These are phyloP conservation scores for Acleris cristana DNA, from an alignment of 2,888 invertebrate genomes.

Conservation along the genomic window DNA sequence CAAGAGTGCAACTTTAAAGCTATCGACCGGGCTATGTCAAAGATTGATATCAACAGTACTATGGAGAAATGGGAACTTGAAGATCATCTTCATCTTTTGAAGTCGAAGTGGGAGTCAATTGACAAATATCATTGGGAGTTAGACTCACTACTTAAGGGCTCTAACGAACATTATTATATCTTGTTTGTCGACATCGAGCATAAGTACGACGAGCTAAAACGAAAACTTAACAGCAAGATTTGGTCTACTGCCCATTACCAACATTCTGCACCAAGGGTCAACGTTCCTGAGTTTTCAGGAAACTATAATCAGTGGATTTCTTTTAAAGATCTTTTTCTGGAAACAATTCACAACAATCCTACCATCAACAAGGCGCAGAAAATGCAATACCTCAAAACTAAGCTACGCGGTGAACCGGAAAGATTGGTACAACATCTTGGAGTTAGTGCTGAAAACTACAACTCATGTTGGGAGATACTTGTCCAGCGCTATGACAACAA, in stretches of 20 bases:
- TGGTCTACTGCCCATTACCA: neutral
- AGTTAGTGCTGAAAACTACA: slow-evolving; percentile 34
- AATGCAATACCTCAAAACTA: neutral
- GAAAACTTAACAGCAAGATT: neutral
- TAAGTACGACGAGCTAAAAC: neutral
- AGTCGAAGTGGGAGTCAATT: slow-evolving; percentile 19
- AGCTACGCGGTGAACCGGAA: slow-evolving; percentile 23
- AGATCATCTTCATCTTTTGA: slow-evolving; percentile 22
- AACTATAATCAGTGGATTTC: slow-evolving; percentile 24
- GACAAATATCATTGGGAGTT: slow-evolving; percentile 23
- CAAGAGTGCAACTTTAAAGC: slow-evolving; percentile 1
- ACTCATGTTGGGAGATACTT: slow-evolving; percentile 35
- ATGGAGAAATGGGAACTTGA: slow-evolving; percentile 28
- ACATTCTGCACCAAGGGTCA: neutral
- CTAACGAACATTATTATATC: neutral
- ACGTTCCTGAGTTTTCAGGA: neutral
- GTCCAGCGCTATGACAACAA: slow-evolving; percentile 31
- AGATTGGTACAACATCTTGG: slow-evolving; percentile 21
- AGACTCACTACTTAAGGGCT: neutral
- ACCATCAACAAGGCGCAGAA: slow-evolving; percentile 3
- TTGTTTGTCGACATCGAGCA: neutral
- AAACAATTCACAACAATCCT: slow-evolving; percentile 32
- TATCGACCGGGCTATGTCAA: slow-evolving; percentile 1
- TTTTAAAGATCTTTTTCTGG: slow-evolving; percentile 30
- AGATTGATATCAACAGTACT: too few species aligned